A percentile compares a stretch with the other conserved stretches of the same genome.
These are phyloP conservation scores for Phanerotoma sp. DNA, from an alignment of 2,888 invertebrate species.

Conservation along the genomic window DNA sequence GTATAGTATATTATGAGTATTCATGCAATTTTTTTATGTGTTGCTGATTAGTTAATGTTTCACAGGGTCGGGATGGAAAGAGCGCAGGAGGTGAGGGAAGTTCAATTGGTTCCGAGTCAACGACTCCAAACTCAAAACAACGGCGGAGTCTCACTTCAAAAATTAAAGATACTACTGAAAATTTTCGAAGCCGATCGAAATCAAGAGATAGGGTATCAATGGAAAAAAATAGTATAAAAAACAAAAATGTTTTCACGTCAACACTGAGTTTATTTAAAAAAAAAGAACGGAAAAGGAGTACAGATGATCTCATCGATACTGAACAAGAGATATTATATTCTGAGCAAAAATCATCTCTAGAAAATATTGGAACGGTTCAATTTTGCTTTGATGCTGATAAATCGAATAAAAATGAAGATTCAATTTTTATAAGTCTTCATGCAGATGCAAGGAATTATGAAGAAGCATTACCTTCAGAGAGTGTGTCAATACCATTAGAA, in stretches of 20 bases:
- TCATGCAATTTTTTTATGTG: too few species aligned
- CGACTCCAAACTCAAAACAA: constrained; percentile 47
- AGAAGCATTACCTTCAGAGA: constrained; percentile 51
- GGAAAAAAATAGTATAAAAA: constrained; percentile 48
- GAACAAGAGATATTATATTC: constrained; percentile 26
- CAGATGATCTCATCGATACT: constrained; percentile 40
- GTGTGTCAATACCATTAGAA: constrained; percentile 49
- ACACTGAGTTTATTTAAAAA: constrained; percentile 54
- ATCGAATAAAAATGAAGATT: constrained; percentile 34
- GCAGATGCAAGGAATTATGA: constrained; percentile 46
- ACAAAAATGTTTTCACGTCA: constrained; percentile 55
- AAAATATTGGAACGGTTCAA: constrained; percentile 49
- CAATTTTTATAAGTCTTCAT: constrained; percentile 44
- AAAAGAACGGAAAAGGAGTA: constrained; percentile 52
- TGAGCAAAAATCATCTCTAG: constrained; percentile 37
- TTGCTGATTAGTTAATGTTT: too few species aligned
- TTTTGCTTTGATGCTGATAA: constrained; percentile 47
- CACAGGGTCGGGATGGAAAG: too few species aligned
- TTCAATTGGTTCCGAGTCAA: constrained; percentile 53
- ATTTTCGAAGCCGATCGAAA: constrained; percentile 54
- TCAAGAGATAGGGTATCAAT: constrained; percentile 49
- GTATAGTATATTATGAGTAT: too few species aligned
- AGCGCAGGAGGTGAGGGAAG: constrained; percentile 50
- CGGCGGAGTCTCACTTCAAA: constrained; percentile 53
- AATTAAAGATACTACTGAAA: constrained; percentile 56